These are phyloP conservation scores for Pedicia rivosa DNA, from an alignment of 2,888 invertebrate species.

Conservation along the genomic window DNA sequence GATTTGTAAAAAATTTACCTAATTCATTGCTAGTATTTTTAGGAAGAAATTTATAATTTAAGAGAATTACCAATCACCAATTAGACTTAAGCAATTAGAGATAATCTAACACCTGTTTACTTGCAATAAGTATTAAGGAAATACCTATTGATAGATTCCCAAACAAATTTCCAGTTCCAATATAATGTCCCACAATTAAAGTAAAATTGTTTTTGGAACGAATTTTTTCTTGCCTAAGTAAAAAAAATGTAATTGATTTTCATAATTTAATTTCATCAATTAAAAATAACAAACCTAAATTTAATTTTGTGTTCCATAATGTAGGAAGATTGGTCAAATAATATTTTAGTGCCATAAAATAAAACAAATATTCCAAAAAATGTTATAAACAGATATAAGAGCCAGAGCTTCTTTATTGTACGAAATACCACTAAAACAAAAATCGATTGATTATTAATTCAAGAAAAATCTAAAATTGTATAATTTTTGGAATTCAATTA, in stretches of 20 bases:
- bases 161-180: constrained; percentile 65
- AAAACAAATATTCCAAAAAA: constrained; percentile 31
- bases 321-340: background rate
- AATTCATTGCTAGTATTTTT: no score
- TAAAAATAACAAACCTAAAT: background rate
- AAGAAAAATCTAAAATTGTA: no score
- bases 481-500: no score
- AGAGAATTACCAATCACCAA: no score
- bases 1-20: no score
- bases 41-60: no score
- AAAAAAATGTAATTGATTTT: background rate
- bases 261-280: background rate
- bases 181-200: constrained; percentile 77
- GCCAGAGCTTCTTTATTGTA: constrained; percentile 27
- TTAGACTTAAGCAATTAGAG: no score
- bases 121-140: no score
- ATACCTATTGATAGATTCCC: constrained; percentile 67
- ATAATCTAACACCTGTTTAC: no score
- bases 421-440: constrained; percentile 21
- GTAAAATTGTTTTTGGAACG: constrained; percentile 11
- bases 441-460: no score
- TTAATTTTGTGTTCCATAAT: background rate
- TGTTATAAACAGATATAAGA: constrained; percentile 26
- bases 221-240: background rate
- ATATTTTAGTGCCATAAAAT: background rate